A percentile compares a stretch with the other conserved stretches of the same genome.
Conservation (phyloP, 2,797 vertebrate genomes). For the Capromys pilorides region DNA sequence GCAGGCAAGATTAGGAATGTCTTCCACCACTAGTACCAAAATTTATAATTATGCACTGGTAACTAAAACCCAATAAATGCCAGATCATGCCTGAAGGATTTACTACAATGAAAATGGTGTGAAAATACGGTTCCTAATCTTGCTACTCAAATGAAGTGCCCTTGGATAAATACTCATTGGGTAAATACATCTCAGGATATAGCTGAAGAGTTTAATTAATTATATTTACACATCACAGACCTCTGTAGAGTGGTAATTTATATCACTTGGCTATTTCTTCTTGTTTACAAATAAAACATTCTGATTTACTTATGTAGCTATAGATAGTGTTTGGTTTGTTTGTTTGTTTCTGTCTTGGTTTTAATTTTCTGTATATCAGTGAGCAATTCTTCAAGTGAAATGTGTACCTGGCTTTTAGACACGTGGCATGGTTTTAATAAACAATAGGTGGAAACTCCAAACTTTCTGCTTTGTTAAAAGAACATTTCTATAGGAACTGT, state of each 20-base stretch:
- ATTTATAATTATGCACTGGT: not conserved
- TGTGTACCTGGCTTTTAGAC: not conserved
- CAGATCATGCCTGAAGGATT: constrained; percentile 22
- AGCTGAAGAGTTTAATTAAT: constrained; percentile 16
- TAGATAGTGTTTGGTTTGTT: not conserved
- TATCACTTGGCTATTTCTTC: not conserved
- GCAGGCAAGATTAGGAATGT: not conserved
- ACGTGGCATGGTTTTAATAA: not conserved
- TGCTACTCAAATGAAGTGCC: not conserved
- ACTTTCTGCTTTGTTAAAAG: not conserved
- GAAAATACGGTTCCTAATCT: not conserved
- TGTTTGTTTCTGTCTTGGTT: not conserved
- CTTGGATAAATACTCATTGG: not conserved
- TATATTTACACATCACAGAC: constrained; percentile 25
- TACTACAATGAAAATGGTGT: constrained; percentile 41
- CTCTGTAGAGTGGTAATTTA: not conserved
- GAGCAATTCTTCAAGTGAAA: not conserved
- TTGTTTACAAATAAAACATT: not conserved
- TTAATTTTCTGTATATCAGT: not conserved
- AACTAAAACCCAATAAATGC: constrained; percentile 43
- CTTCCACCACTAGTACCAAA: not conserved
- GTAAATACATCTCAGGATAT: not conserved
- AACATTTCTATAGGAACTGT: not conserved
- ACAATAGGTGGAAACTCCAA: not conserved
- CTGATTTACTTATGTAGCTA: not conserved